Base-by-base conservation (phyloP, 2,797 vertebrate species). In the Spinibarbus caldwelli region DNA sequence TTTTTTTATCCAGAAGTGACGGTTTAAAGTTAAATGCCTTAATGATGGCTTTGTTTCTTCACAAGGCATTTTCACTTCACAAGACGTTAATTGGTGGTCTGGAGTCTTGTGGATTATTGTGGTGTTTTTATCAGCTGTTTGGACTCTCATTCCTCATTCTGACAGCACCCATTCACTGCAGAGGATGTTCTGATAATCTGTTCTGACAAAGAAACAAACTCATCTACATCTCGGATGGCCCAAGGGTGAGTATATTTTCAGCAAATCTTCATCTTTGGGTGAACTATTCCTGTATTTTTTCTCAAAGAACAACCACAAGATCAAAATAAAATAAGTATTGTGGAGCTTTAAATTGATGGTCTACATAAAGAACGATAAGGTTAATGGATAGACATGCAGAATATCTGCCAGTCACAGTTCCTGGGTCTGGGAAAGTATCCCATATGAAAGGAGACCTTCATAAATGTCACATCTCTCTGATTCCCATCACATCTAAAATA, bases 401-500 rank as follows among this genome's bases (percentile, higher is more conserved):
- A 31, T 57, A 81, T 80, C 71, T 75, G 82, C 59, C 77, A 82
- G 38, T 85, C 80, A 84, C 62, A 85, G 80, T 62, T 85, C 78
- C 67, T 34, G 76, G 86, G 73, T 87, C 78, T 68, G 78, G 83
- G 82, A 83, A 90, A 75, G 66, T 59, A 62, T 80, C 34, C 12
- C 12, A 23, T 71, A 87, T 89, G 85, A 90, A 89, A 87, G 83
- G 59, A 47, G 83, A 86, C 78, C 86, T 89, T 90, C 80, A 86
- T 83, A 85, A 79, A 87, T 86, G 85, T 80, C 85, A 62, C 84
- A 59, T 87, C 83, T 85, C 52, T 84, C 64, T 34, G 54, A 81
- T 90, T 91, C 88, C 87, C 84, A 85, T 90, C 86, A 79, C 71
- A 17, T 87, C 90, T 88, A 89, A 90, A 91, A 90, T 90, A 90